A percentile compares a stretch with the other conserved stretches of the same genome.
Evolutionary conservation across 2,888 invertebrate species (phyloP).

Genomic region (Apamea sordens): DNA sequence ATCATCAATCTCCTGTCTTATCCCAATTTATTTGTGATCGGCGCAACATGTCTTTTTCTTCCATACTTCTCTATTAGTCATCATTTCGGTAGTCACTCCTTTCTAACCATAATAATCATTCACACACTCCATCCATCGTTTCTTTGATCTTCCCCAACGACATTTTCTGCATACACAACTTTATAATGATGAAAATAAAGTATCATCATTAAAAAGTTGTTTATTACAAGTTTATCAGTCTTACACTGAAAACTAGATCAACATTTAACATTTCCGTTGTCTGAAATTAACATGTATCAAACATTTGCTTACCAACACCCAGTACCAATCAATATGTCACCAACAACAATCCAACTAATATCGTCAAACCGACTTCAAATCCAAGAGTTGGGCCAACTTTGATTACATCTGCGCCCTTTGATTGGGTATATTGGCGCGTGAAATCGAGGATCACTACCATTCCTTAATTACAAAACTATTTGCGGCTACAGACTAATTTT

Average conservation of each 20-base stretch:
- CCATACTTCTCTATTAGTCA: too few species aligned
- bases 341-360: conserved; percentile 35
- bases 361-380: conserved; percentile 37
- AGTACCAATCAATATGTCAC: conserved; percentile 21
- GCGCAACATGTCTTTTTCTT: too few species aligned
- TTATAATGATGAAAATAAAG: background rate
- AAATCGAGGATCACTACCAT: conserved; percentile 31
- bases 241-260: background rate
- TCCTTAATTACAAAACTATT: conserved; percentile 39
- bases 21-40: too few species aligned
- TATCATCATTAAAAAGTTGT: background rate
- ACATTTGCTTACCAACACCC: conserved; percentile 16
- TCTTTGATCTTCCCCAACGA: too few species aligned
- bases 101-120: too few species aligned
- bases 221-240: background rate
- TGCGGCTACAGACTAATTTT: conserved; percentile 19
- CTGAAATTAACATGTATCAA: background rate
- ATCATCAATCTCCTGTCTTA: too few species aligned
- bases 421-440: conserved; percentile 54
- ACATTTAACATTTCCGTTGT: background rate
- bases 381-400: conserved; percentile 57
- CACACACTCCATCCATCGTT: too few species aligned
- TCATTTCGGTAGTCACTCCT: too few species aligned
- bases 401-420: conserved; percentile 54
- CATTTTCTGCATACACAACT: too few species aligned